Evolutionary conservation across 2,797 vertebrate genomes (phyloP), one percentile per base, ranked within the genome.

Genomic region (Pteronotus mesoamericanus): DNA sequence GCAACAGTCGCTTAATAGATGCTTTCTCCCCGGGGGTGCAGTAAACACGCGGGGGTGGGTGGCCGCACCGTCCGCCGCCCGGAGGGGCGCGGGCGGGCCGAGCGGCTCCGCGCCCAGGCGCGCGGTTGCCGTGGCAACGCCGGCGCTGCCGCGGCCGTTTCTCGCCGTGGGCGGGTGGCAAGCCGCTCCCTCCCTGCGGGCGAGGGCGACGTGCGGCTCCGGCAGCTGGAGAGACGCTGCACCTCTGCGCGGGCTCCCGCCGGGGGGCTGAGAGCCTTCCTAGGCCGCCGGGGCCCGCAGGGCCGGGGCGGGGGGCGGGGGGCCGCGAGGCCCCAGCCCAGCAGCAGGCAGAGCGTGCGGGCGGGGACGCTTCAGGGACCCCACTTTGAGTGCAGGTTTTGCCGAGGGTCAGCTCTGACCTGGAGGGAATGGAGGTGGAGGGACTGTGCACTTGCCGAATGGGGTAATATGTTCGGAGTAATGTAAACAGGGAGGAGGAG

Each of bases 81-180:
- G 74, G 15, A 68, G 78, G 74, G 89, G n/a, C 74, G 91, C 59
- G 91, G 89, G 86, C 42, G 92, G 51, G 21, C n/a, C n/a, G 83
- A 93, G 79, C 69, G 14, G 26, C n/a, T 91, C 79, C 83, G 84
- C 84, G 96, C 90, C 84, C 55, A 14, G 29, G 91, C 77, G 48
- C 95, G 32, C 2, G 19, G 97, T 97, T 98, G 86, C 97, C 32
- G 95, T 97, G 95, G 94, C 26, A 42, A 96, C 34, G 19, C 37
- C 55, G n/a, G 96, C 94, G 95, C 80, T 97, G 96, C 96, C 96
- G 96, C 96, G 64, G 86, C 95, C 94, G 75, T 32, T 94, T 94
- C 96, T 97, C 91, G 69, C 94, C 61, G 97, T 97, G 95, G 96
- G 97, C 94, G 91, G 92, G 26, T n/a, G n/a, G n/a, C 95, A 96